Conservation (phyloP, 2,113 vertebrate genomes). For the Melanotaenia duboulayi region DNA sequence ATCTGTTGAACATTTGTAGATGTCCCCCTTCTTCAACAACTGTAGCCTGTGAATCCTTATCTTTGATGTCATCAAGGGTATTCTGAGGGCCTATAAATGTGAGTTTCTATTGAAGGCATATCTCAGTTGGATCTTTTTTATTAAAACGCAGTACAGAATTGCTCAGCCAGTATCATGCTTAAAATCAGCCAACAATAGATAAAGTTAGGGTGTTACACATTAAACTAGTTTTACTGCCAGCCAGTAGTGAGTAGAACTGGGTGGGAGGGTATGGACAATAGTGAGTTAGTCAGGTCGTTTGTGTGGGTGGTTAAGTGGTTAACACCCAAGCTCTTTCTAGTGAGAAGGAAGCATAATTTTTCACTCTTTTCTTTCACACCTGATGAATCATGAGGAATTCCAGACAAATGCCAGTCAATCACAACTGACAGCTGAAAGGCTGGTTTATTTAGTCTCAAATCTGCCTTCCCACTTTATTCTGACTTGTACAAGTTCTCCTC, state of each 20-base stretch:
- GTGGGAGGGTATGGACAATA: slow-evolving; percentile 55
- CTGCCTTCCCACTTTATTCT: slow-evolving; percentile 27
- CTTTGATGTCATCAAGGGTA: slow-evolving; percentile 15
- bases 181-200: slow-evolving; percentile 42
- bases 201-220: slow-evolving; percentile 63
- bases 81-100: background rate
- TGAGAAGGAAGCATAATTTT: slow-evolving; percentile 55
- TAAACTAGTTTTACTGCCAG: slow-evolving; percentile 66
- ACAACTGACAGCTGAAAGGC: slow-evolving; percentile 68
- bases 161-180: slow-evolving; percentile 16
- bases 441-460: slow-evolving; percentile 55
- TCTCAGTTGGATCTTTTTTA: background rate
- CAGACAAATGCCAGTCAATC: slow-evolving; percentile 62
- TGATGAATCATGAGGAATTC: slow-evolving; percentile 60
- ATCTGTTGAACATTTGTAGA: slow-evolving; percentile 5
- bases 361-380: slow-evolving; percentile 61
- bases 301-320: slow-evolving; percentile 70
- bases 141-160: slow-evolving; percentile 1
- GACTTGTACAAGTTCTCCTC: slow-evolving; percentile 36
- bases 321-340: slow-evolving; percentile 55
- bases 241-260: slow-evolving; percentile 33
- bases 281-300: slow-evolving; percentile 44
- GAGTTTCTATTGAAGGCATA: slow-evolving; percentile 8
- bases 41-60: slow-evolving; percentile 7
- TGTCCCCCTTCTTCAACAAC: background rate